Conservation (phyloP, 2,113 vertebrate species). For the Erpornis zantholeuca region DNA sequence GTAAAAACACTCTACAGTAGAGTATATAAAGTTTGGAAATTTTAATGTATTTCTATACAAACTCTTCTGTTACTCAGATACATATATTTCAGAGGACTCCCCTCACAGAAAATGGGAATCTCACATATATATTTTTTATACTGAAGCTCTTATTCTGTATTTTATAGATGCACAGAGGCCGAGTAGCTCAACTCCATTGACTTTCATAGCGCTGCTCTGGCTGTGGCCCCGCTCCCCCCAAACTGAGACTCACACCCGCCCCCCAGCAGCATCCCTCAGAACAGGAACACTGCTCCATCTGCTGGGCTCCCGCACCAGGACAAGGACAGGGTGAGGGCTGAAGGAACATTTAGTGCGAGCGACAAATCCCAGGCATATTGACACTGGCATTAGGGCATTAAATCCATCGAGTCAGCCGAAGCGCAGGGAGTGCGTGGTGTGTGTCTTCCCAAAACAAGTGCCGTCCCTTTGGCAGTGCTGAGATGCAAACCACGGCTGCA, state of each 20-base stretch:
- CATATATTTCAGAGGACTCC: not conserved
- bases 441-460: rapidly evolving
- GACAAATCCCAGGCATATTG: not conserved
- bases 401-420: not conserved
- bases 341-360: rapidly evolving
- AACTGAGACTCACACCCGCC: rapidly evolving
- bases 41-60: not conserved
- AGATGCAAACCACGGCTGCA: not conserved
- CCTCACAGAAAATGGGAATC: not conserved
- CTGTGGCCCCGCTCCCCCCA: not conserved
- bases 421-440: rapidly evolving
- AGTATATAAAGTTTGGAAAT: not conserved
- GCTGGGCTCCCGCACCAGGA: conserved; percentile 40
- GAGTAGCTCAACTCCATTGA: not conserved
- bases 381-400: not conserved
- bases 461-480: not conserved
- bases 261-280: not conserved
- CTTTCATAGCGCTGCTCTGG: not conserved
- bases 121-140: not conserved
- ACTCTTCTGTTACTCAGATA: not conserved
- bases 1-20: not conserved
- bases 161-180: not conserved
- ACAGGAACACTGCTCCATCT: conserved; percentile 69
- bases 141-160: not conserved
- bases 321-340: not conserved